A percentile compares a stretch with the other conserved stretches of the same genome.
These are phyloP conservation scores for Parthenolecanium corni DNA, from an alignment of 2,888 invertebrate species.

Conservation along the genomic window DNA sequence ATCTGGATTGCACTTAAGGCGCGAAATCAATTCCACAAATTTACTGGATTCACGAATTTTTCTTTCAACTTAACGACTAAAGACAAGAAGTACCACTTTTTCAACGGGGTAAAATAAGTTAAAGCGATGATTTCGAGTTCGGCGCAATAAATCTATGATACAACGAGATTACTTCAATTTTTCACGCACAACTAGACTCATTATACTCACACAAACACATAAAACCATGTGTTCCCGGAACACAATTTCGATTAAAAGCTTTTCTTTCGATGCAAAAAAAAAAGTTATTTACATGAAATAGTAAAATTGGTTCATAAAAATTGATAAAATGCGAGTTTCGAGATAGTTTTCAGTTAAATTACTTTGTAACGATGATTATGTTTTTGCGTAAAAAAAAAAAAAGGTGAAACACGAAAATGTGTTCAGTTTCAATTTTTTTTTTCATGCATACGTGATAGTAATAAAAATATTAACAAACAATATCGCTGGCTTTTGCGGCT, in stretches of 20 bases:
- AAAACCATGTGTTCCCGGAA: no score
- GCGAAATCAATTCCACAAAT: no score
- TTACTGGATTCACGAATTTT: no score
- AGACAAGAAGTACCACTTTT: no score
- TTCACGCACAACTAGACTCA: not conserved
- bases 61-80: no score
- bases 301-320: no score
- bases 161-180: no score
- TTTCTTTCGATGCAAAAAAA: not conserved
- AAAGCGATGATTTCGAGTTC: no score
- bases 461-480: not conserved
- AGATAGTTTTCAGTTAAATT: not conserved
- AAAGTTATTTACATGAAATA: no score
- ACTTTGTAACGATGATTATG: not conserved
- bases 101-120: no score
- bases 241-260: conserved; percentile 1
- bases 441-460: not conserved
- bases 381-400: not conserved
- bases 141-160: no score
- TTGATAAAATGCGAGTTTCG: not conserved
- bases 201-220: conserved; percentile 5
- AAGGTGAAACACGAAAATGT: conserved; percentile 12
- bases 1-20: no score
- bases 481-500: not conserved
- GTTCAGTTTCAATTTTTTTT: conserved; percentile 1